These are phyloP conservation scores for Eristalis pertinax DNA, from an alignment of 2,888 invertebrate genomes.

Conservation along the genomic window DNA sequence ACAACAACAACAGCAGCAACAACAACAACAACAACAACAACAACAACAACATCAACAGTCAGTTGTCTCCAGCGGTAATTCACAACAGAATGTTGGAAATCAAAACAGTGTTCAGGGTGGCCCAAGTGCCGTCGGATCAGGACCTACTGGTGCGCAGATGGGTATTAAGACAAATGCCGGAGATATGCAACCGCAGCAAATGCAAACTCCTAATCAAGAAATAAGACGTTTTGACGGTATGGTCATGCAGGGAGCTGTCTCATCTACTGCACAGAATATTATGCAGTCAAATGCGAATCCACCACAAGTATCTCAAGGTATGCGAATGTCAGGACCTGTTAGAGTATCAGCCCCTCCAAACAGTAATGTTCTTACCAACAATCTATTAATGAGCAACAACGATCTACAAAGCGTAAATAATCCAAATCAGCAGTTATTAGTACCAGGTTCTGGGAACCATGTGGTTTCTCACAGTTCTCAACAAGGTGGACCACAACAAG, in stretches of 20 bases:
- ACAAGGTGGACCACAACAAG: constrained; percentile 73
- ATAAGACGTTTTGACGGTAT: constrained; percentile 79
- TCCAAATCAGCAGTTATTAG: constrained; percentile 63
- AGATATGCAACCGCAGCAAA: constrained; percentile 77
- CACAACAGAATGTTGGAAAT: constrained; percentile 65
- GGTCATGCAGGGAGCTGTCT: constrained; percentile 76
- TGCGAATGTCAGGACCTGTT: constrained; percentile 79
- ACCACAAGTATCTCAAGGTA: constrained; percentile 77
- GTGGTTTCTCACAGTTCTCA: constrained; percentile 71
- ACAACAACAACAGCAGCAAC: constrained; percentile 77
- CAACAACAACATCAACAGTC: constrained; percentile 74
- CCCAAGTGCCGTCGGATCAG: constrained; percentile 40
- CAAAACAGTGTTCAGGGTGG: constrained; percentile 56
- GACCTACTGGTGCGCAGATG: constrained; percentile 60
- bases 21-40: constrained; percentile 78
- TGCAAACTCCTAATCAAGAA: constrained; percentile 77
- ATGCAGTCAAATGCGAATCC: constrained; percentile 74
- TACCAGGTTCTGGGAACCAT: constrained; percentile 70
- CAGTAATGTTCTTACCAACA: constrained; percentile 75
- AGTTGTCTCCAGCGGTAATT: constrained; percentile 29
- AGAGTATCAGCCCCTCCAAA: constrained; percentile 76
- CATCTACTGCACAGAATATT: constrained; percentile 74
- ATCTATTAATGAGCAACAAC: constrained; percentile 74
- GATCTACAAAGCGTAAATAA: constrained; percentile 69
- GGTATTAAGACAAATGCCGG: constrained; percentile 75